Percentiles rank a stretch among this genome's conserved stretches.
Evolutionary conservation across 2,113 vertebrate genomes (phyloP).

Genomic region (Calidris pygmaea): DNA sequence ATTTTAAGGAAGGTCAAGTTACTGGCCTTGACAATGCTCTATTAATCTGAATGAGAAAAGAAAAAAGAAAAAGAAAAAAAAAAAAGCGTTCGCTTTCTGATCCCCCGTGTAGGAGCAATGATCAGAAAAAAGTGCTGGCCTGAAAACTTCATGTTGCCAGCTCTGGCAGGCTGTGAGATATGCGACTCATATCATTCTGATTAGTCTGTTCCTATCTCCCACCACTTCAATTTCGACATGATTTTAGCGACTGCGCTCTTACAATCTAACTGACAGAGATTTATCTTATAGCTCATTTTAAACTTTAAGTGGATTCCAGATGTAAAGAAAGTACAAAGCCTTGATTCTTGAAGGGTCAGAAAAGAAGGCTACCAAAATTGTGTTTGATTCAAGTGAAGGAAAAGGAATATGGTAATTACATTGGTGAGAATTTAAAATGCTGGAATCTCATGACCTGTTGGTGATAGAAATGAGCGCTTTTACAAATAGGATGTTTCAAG

Average conservation of each 20-base stretch:
- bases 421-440: neutral
- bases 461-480: neutral
- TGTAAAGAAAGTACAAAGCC: constrained; percentile 34
- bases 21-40: constrained; percentile 62
- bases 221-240: constrained; percentile 46
- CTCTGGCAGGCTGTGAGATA: constrained; percentile 47
- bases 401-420: constrained; percentile 40
- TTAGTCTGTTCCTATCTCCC: constrained; percentile 61
- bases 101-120: neutral
- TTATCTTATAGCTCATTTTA: constrained; percentile 50
- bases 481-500: constrained; percentile 10
- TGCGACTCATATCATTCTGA: neutral
- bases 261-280: constrained; percentile 26
- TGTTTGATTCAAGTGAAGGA: constrained; percentile 7
- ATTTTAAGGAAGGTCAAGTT: constrained; percentile 66
- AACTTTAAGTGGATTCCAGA: constrained; percentile 58
- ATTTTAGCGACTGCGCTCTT: neutral
- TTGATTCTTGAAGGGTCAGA: constrained; percentile 37
- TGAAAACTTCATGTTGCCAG: constrained; percentile 40
- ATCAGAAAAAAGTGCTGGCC: constrained; percentile 52
- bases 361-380: neutral
- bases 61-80: neutral
- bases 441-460: constrained; percentile 7
- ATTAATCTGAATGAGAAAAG: constrained; percentile 63
- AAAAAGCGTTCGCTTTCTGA: constrained; percentile 27